A percentile compares a stretch with the other conserved stretches of the same genome.
Conservation (phyloP, 2,113 vertebrate species). For the Ceyx melanurus region DNA sequence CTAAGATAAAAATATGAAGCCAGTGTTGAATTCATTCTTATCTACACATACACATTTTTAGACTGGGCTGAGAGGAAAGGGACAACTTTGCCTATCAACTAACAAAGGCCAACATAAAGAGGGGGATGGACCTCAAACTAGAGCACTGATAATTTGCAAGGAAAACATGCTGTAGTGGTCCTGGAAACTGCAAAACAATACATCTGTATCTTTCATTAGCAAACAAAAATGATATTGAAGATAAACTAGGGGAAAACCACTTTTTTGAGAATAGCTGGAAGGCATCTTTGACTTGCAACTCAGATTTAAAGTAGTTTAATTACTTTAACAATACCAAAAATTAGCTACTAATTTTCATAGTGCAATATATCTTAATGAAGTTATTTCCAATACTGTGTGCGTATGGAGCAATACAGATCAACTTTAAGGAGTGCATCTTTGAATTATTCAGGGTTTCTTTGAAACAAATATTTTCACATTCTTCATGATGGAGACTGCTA, state of each 20-base stretch:
- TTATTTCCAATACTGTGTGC: not conserved
- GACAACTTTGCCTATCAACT: not conserved
- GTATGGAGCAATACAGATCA: not conserved
- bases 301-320: not conserved
- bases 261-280: not conserved
- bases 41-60: not conserved
- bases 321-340: not conserved
- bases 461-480: not conserved
- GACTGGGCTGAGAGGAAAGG: not conserved
- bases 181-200: not conserved
- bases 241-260: not conserved
- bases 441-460: not conserved
- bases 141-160: not conserved
- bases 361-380: not conserved
- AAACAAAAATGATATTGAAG: not conserved
- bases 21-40: not conserved
- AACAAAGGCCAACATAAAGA: not conserved
- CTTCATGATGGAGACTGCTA: not conserved
- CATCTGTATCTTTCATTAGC: not conserved
- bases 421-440: not conserved
- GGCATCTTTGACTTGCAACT: not conserved
- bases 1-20: not conserved
- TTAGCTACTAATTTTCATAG: not conserved
- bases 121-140: not conserved
- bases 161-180: not conserved